A percentile compares a stretch with the other conserved stretches of the same genome.
Conservation (phyloP, 2,797 vertebrate species). For the Acipenser oxyrinchus region DNA sequence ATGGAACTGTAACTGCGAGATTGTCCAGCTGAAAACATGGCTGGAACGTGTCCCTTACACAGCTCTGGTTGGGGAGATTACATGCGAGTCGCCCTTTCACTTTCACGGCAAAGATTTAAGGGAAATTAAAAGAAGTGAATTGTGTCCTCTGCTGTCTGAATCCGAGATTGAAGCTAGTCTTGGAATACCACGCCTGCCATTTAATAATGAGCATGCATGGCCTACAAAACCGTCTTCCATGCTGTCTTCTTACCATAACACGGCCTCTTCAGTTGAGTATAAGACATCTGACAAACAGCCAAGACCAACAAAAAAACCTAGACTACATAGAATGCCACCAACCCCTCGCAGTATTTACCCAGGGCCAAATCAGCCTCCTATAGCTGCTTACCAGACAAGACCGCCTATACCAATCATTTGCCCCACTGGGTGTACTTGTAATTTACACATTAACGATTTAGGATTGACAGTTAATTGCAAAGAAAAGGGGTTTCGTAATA, state of each 20-base stretch:
- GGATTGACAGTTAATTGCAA: slow-evolving; percentile 97
- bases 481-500: slow-evolving; percentile 90
- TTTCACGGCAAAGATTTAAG: slow-evolving; percentile 94
- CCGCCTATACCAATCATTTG: slow-evolving; percentile 96
- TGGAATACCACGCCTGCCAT: slow-evolving; percentile 81
- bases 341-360: slow-evolving; percentile 87
- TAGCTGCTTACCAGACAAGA: slow-evolving; percentile 90
- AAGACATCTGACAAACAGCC: slow-evolving; percentile 73
- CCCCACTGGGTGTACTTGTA: slow-evolving; percentile 86
- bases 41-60: slow-evolving; percentile 93
- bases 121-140: slow-evolving; percentile 87
- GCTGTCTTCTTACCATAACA: slow-evolving; percentile 94
- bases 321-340: slow-evolving; percentile 80
- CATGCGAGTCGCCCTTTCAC: slow-evolving; percentile 93
- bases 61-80: slow-evolving; percentile 91
- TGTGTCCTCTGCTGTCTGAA: slow-evolving; percentile 85
- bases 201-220: slow-evolving; percentile 90
- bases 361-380: slow-evolving; percentile 81
- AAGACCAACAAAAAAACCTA: slow-evolving; percentile 83
- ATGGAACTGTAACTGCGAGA: slow-evolving; percentile 96
- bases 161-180: slow-evolving; percentile 86
- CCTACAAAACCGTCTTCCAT: slow-evolving; percentile 97
- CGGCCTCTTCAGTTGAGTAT: slow-evolving; percentile 91
- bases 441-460: slow-evolving; percentile 93
- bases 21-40: slow-evolving; percentile 93